A percentile compares a stretch with the other conserved stretches of the same genome.
phyloP scores from a whole-genome alignment of 2,113 vertebrate genomes.

The Nannospalax galili region DNA sequence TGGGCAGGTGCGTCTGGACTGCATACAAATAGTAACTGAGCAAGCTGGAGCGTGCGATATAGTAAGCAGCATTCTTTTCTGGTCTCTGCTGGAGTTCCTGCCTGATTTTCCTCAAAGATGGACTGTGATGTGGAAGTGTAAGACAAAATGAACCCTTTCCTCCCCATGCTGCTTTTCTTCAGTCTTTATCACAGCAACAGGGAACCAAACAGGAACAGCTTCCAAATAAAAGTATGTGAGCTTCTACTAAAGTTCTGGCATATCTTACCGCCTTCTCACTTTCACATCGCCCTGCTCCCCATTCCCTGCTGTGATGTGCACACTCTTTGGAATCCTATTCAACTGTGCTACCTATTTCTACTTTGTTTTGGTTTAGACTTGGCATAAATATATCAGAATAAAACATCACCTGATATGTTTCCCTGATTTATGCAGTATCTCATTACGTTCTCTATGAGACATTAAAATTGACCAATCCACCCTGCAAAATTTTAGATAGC shows the following conservation, averaged over 20 bases:
- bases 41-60: too few relatives aligned
- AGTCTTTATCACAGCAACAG: too few relatives aligned
- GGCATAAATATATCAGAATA: background rate
- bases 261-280: background rate
- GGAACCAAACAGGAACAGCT: too few relatives aligned
- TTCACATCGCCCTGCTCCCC: accelerated
- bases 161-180: too few relatives aligned
- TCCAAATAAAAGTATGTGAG: too few relatives aligned
- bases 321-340: background rate
- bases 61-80: too few relatives aligned
- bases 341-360: background rate
- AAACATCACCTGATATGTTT: background rate
- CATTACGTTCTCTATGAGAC: background rate
- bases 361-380: background rate
- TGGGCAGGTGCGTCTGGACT: too few relatives aligned
- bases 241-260: background rate
- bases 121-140: too few relatives aligned
- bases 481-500: background rate
- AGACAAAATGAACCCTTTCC: too few relatives aligned
- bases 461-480: background rate
- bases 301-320: background rate
- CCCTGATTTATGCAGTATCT: background rate
- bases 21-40: too few relatives aligned
- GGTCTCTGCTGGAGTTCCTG: too few relatives aligned
- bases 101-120: too few relatives aligned